Evolutionary conservation across 2,113 vertebrate genomes (phyloP).

Genomic region (Gallinago media): DNA sequence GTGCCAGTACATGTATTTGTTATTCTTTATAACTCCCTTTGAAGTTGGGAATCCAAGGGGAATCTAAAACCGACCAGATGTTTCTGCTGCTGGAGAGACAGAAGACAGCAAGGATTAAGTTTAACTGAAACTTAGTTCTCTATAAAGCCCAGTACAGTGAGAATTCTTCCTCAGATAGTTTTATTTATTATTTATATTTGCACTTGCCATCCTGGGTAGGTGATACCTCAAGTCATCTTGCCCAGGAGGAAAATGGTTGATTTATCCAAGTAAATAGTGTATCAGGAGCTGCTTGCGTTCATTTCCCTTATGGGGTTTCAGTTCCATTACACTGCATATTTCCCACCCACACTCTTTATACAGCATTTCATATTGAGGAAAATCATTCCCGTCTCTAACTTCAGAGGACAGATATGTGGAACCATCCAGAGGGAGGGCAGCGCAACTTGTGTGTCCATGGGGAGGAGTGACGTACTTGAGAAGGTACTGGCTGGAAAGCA

Average conservation of each 20-base stretch:
- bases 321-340: conserved; percentile 51
- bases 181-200: conserved; percentile 77
- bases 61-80: conserved; percentile 87
- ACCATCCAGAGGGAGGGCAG: conserved; percentile 39
- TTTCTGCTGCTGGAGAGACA: conserved; percentile 80
- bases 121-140: conserved; percentile 78
- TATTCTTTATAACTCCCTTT: conserved; percentile 88
- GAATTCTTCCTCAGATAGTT: conserved; percentile 63
- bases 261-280: conserved; percentile 74
- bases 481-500: not conserved
- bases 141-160: conserved; percentile 64
- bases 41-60: conserved; percentile 87
- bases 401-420: conserved; percentile 39
- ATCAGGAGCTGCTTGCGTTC: conserved; percentile 52
- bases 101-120: conserved; percentile 80
- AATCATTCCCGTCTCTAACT: conserved; percentile 53
- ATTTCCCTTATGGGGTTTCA: conserved; percentile 67
- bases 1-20: conserved; percentile 85
- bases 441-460: not conserved
- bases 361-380: conserved; percentile 41
- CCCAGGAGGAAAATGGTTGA: conserved; percentile 59
- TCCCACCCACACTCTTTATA: conserved; percentile 54
- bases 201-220: conserved; percentile 67
- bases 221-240: conserved; percentile 68
- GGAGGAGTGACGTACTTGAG: not conserved